Evolutionary conservation across 2,888 invertebrate species (phyloP), one percentile per base, ranked within the genome.

Genomic region (Drosophila sordidula): DNA sequence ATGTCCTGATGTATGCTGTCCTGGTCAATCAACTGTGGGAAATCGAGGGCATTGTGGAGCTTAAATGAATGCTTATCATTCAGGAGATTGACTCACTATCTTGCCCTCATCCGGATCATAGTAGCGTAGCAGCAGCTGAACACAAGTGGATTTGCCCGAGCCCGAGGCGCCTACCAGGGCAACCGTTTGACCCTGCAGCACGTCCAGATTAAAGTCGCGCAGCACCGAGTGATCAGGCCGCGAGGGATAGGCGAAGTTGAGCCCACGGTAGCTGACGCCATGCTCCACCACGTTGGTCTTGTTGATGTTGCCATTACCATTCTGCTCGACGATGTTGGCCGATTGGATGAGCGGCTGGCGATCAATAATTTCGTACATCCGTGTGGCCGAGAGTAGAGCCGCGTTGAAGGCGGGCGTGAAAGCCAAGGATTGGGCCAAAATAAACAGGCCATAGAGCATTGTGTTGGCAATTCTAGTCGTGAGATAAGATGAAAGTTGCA

Each of bases 161-260:
- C 96, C 96, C 75, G 95, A 95, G 51, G 95, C 95, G 0, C 95
- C 95, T 0, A 96, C 96, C 5, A 96, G 90, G 0, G 96, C 97
- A 2, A 97, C 94, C 14, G 95, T 95, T 90, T 95, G 94, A 0
- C 96, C 96, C 25, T 94, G 93, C 16, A 94, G 92, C 1, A 97
- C 94, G 47, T 94, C 93, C 50, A 97, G 92, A 57, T 94, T 93
- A 18, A 97, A 92, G 4, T 95, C 95, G 56, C 95, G 94, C 5
- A 98, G 93, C 16, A 98, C 95, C 63, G 94, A 93, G 55, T 94
- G 94, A 78, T 96, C 95, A 4, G 94, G 94, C 26, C 97, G 93
- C 0, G 96, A 95, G 1, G 97, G 97, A 91, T 98, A 98, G 26
- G 95, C 94, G 92, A 97, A 97, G 75, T 94, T 93, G 0, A 96